A percentile compares a stretch with the other conserved stretches of the same genome.
These are phyloP conservation scores for Dermochelys coriacea DNA, from an alignment of 2,797 vertebrate genomes.

Conservation along the genomic window DNA sequence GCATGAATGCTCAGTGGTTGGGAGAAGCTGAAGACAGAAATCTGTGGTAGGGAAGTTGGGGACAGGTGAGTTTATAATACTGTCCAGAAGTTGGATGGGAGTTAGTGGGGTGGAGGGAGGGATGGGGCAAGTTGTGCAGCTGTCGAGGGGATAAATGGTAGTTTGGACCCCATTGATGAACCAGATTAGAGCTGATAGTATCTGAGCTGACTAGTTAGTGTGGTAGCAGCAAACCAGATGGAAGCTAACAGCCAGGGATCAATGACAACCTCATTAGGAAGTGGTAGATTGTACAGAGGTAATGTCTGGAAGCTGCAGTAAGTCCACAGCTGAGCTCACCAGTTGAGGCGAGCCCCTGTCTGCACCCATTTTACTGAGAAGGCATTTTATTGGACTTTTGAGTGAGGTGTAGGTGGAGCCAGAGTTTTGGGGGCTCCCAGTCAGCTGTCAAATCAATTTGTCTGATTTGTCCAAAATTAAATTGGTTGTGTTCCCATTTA, in stretches of 20 bases:
- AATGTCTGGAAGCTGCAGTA: background rate
- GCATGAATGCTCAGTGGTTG: background rate
- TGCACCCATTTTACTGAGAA: background rate
- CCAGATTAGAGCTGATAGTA: background rate
- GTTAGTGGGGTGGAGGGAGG: background rate
- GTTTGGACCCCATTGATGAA: background rate
- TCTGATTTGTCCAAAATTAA: background rate
- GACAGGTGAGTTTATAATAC: background rate
- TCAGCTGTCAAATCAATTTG: background rate
- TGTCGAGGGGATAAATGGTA: background rate
- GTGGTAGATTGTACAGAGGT: background rate
- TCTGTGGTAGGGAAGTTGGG: background rate
- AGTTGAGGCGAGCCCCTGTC: background rate
- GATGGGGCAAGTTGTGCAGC: background rate
- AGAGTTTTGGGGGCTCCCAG: background rate
- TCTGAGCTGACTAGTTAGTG: background rate
- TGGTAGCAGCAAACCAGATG: background rate
- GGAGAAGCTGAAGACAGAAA: background rate
- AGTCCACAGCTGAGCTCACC: background rate
- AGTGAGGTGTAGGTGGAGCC: fast-evolving
- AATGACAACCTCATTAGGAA: background rate
- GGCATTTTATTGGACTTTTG: background rate
- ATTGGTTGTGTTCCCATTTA: background rate
- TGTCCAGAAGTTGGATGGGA: background rate
- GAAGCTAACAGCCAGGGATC: background rate